A percentile compares a stretch with the other conserved stretches of the same genome.
Evolutionary conservation across 2,797 vertebrate species (phyloP).

Genomic region (Gouania willdenowi): DNA sequence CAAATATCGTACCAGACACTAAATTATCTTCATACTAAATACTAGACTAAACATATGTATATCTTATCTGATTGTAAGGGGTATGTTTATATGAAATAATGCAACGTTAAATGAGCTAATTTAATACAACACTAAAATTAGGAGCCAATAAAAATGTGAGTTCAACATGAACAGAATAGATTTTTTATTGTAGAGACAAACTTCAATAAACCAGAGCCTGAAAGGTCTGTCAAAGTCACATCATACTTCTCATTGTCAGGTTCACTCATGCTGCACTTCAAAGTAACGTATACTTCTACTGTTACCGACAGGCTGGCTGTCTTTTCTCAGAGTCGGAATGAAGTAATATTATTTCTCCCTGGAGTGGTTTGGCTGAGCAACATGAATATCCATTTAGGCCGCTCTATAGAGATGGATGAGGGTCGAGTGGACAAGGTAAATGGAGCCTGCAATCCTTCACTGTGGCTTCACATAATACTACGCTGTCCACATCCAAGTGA

Average conservation of each 20-base stretch:
- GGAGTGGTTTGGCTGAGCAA: constrained; percentile 68
- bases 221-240: constrained; percentile 9
- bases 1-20: too few relatives aligned
- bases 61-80: too few relatives aligned
- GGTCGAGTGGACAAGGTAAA: constrained; percentile 53
- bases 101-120: too few relatives aligned
- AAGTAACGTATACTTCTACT: constrained; percentile 31
- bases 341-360: constrained; percentile 71
- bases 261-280: constrained; percentile 21
- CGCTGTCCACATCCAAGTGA: constrained; percentile 34
- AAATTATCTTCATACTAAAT: too few relatives aligned
- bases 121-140: too few relatives aligned
- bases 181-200: too few relatives aligned
- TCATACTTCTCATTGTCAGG: constrained; percentile 11
- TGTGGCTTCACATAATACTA: constrained; percentile 33
- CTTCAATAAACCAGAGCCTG: constrained; percentile 2
- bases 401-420: constrained; percentile 75
- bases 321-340: constrained; percentile 68
- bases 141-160: too few relatives aligned
- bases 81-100: too few relatives aligned
- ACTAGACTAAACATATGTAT: too few relatives aligned
- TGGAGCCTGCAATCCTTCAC: constrained; percentile 62
- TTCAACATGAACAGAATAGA: too few relatives aligned
- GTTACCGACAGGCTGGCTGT: constrained; percentile 65
- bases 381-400: constrained; percentile 75